Evolutionary conservation across 1,140 invertebrate genomes (phyloP), one percentile per base, ranked within the genome.

Genomic region (Planococcus citri): DNA sequence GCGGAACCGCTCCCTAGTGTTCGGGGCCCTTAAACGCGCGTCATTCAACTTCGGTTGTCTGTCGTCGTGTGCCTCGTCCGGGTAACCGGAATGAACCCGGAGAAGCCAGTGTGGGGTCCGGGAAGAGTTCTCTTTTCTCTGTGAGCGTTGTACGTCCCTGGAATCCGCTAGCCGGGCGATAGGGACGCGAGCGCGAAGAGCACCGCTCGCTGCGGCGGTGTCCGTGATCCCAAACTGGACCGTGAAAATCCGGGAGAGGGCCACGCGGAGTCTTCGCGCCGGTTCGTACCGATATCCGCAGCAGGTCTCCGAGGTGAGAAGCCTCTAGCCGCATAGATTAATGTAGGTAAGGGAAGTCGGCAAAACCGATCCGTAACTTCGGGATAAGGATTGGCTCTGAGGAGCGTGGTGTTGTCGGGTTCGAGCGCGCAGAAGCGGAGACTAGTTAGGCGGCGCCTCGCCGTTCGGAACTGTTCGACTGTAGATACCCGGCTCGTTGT

Each of bases 241-340:
- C 86, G 86, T 87, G 85, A 87, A 88, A 88, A 87, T 86, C 83
- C 84, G 82, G 83, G 83, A 82, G 84, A 86, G 84, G 83, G 83
- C 80, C 79, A 84, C 82, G 85, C 79, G 83, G 80, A 86, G 81
- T 77, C 77, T 82, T 83, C 82, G 81, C 80, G 80, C 81, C 80
- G 79, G 81, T 76, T 85, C 85, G 86, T 89, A 88, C 85, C 83
- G 81, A 88, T 88, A 88, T 85, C 87, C 85, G 86, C 86, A 90
- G 83, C 86, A 88, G 87, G 88, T 91, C 87, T 90, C 87, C 88
- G 87, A 90, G 88, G 88, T 89, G 83, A 88, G 86, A 81, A 90
- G 87, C 87, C 89, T 90, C 87, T 90, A 87, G 87, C 89, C 83
- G 86, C 70, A 88, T 89, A 87, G 86, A 88, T 83, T 84, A 90